Evolutionary conservation across 2,113 vertebrate species (phyloP), one percentile per base, ranked within the genome.

Genomic region (Centrocercus urophasianus): DNA sequence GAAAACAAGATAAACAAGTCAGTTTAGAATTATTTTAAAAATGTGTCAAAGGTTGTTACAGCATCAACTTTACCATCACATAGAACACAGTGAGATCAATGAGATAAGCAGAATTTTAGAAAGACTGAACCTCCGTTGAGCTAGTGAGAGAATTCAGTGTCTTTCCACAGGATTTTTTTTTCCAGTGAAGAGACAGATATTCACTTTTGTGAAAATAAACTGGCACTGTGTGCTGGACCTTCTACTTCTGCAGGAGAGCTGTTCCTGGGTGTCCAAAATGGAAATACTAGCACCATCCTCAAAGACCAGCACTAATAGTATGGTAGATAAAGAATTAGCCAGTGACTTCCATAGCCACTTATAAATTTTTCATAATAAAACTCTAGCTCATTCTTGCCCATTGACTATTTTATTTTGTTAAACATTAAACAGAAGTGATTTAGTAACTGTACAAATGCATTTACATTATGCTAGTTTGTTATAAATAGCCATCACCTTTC

Each of bases 91-190:
- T 7, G 24, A 2, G 0, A 27, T 18, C 42, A 85, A 10, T 11
- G 6, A 75, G 15, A 43, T 14, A 71, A 83, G 20, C 20, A 45
- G 4, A n/a, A 50, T 32, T 79, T 57, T 67, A 1, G 64, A 79
- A 40, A 63, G 47, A 48, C 0, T 28, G 40, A 24, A 21, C 3
- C 1, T 17, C 8, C 69, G 47, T 38, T 50, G 8, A 67, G 42
- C n/a, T 45, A 24, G 27, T 15, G 22, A 59, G 10, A 66, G 5
- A 70, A 79, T 54, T 54, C 0, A 63, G 30, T 6, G 13, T 22
- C 20, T 54, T 32, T 47, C 30, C 50, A 71, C 12, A 21, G 21
- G 16, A 52, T 19, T 13, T 21, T 19, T 13, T 21, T 19, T 18
- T 5, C 3, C 21, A 60, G 3, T 12, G 38, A 77, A 21, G 32